These are phyloP conservation scores for Chamaetylas fuelleborni DNA, from an alignment of 2,113 vertebrate species.

Conservation along the genomic window DNA sequence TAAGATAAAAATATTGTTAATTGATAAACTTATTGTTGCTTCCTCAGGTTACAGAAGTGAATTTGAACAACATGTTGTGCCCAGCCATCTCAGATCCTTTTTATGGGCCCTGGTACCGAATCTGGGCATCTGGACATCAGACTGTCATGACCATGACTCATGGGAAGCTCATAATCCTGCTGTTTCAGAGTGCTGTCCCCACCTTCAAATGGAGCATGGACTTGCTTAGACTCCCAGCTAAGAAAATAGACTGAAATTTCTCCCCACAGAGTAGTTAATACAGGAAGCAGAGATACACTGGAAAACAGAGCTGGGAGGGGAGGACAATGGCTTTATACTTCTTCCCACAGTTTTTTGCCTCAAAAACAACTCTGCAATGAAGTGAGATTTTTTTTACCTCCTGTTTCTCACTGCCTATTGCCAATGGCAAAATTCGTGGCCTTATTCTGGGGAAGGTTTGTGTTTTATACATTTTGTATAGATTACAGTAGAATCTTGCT, in stretches of 20 bases:
- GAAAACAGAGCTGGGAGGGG: conserved; percentile 11
- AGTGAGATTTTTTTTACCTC: not conserved
- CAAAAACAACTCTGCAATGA: conserved; percentile 18
- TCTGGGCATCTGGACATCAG: conserved; percentile 96
- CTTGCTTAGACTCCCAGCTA: conserved; percentile 81
- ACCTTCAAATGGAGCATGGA: conserved; percentile 81
- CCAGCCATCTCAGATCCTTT: conserved; percentile 97
- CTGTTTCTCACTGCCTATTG: conserved; percentile 56
- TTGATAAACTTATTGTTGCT: not conserved
- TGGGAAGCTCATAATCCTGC: conserved; percentile 88
- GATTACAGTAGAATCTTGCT: conserved; percentile 4
- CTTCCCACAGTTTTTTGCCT: conserved; percentile 36
- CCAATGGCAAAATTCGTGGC: conserved; percentile 59
- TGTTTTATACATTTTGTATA: conserved; percentile 30
- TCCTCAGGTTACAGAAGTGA: conserved; percentile 91
- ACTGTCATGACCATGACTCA: conserved; percentile 92
- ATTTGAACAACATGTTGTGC: conserved; percentile 99
- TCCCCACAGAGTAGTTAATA: not conserved
- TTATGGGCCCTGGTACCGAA: conserved; percentile 95
- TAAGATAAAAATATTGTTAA: not conserved
- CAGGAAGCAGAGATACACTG: conserved; percentile 1
- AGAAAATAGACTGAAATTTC: conserved; percentile 88
- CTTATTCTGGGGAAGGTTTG: conserved; percentile 39
- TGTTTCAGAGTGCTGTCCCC: conserved; percentile 81
- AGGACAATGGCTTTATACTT: not conserved